Base-by-base conservation (phyloP, 2,113 vertebrate genomes). In the Triplophysa tibetana region DNA sequence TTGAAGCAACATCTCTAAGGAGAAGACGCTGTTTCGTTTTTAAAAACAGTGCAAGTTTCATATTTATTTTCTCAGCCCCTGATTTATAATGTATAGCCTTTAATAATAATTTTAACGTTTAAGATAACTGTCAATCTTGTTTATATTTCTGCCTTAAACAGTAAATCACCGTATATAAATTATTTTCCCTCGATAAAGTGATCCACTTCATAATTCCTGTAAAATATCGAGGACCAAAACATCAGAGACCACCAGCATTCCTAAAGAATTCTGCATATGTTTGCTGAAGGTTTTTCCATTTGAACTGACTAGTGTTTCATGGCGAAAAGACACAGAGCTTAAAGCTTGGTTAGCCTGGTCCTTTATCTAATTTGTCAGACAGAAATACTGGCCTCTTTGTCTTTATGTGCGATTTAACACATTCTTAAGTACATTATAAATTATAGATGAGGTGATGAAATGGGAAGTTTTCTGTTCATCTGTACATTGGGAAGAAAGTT, bases 11-110 rank as follows among this genome's bases (percentile, higher is more conserved):
- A 88, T 85, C 91, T 91, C 91, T 93, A 92, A 92, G 92, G 83
- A 23, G 38, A 84, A 73, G 45, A 68, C 50, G 10, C 64, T 75
- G 69, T 74, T 81, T 76, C 33, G 33, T 38, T 67, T 68, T 69
- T 45, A 33, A 70, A 29, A 58, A 48, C 56, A n/a, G 13, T 52
- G n/a, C 7, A 9, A 54, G 48, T 48, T 58, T 70, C 68, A 88
- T 86, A 93, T 85, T 87, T 90, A 90, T 89, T 92, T 88, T 87
- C 88, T 92, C 90, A 90, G 88, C 90, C 79, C 68, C 75, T 74
- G 45, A 84, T 48, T 66, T 62, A 69, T 17, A 24, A 65, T 69
- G 52, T 50, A 67, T 62, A 66, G 69, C 74, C 63, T 75, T 17
- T 64, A 60, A 68, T 81, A 68, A 81, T 58, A 79, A 67, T 41